phyloP scores from a whole-genome alignment of 2,113 vertebrate genomes.

The Eclectus roratus region DNA sequence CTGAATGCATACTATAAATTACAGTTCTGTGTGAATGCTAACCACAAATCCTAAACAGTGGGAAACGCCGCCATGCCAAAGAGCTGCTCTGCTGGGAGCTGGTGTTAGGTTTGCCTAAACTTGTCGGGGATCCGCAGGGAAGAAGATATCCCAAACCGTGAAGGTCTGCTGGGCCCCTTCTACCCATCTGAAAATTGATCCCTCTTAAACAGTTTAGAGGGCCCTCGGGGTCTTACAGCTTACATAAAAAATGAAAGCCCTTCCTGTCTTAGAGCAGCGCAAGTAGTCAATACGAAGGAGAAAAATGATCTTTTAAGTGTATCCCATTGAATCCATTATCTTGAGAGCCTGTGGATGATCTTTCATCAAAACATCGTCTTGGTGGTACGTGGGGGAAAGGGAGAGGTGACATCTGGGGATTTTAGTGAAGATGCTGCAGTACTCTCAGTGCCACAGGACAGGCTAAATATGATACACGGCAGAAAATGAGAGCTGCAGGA shows the following conservation, averaged over 20 bases:
- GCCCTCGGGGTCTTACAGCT: slow-evolving; percentile 52
- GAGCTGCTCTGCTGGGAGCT: background rate
- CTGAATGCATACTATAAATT: slow-evolving; percentile 5
- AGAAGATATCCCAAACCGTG: background rate
- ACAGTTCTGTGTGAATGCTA: background rate
- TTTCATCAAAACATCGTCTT: slow-evolving; percentile 58
- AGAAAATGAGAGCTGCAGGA: slow-evolving; percentile 16
- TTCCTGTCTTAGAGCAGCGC: slow-evolving; percentile 54
- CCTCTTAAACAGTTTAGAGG: slow-evolving; percentile 59
- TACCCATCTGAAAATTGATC: slow-evolving; percentile 66
- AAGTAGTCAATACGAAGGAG: slow-evolving; percentile 68
- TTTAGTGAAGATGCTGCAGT: background rate
- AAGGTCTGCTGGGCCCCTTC: slow-evolving; percentile 11
- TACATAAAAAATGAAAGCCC: slow-evolving; percentile 71
- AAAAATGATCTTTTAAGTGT: slow-evolving; percentile 66
- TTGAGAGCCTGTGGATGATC: background rate
- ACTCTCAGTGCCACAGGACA: background rate
- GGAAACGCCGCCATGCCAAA: background rate
- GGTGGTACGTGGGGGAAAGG: slow-evolving; percentile 4
- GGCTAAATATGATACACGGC: background rate
- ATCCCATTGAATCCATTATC: slow-evolving; percentile 57
- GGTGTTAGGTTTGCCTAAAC: background rate
- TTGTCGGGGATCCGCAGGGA: background rate
- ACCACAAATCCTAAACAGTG: slow-evolving; percentile 21
- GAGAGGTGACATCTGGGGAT: background rate